Percentiles rank a stretch among this genome's conserved stretches.
Evolutionary conservation across 2,888 invertebrate genomes (phyloP).

Genomic region (Merodon equestris): DNA sequence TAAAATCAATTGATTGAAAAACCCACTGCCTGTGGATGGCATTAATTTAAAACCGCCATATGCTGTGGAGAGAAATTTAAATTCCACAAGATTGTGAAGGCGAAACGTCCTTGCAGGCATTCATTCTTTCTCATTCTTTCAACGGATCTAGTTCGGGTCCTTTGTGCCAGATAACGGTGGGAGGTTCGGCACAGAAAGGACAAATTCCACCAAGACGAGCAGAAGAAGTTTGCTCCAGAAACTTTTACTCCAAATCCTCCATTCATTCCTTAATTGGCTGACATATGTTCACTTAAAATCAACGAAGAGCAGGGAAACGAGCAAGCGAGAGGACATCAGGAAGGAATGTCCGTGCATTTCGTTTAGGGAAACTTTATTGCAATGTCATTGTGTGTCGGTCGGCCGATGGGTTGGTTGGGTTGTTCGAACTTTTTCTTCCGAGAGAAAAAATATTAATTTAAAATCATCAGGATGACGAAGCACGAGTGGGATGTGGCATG

Average conservation of each 20-base stretch:
- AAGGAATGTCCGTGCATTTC: conserved; percentile 48
- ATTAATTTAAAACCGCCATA: conserved; percentile 58
- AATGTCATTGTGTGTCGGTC: conserved; percentile 50
- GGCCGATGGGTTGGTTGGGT: conserved; percentile 9
- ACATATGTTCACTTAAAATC: conserved; percentile 62
- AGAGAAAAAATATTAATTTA: conserved; percentile 55
- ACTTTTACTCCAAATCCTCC: conserved; percentile 59
- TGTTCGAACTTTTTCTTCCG: conserved; percentile 20
- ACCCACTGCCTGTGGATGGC: conserved; percentile 19
- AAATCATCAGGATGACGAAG: conserved; percentile 58
- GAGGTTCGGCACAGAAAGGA: conserved; percentile 31
- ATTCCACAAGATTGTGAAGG: conserved; percentile 19
- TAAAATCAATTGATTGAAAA: conserved; percentile 63
- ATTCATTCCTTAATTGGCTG: conserved; percentile 67
- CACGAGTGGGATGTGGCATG: conserved; percentile 6
- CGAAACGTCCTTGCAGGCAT: conserved; percentile 38
- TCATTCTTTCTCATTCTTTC: not conserved
- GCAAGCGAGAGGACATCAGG: conserved; percentile 17
- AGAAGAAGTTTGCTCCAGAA: conserved; percentile 56
- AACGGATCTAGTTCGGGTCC: not conserved
- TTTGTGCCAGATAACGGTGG: not conserved
- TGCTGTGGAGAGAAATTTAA: conserved; percentile 54
- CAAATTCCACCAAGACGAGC: conserved; percentile 20
- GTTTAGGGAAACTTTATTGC: conserved; percentile 61
- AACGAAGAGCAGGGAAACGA: conserved; percentile 18